Percentiles rank a stretch among this genome's conserved stretches.
phyloP scores from a whole-genome alignment of 1,140 invertebrate genomes.

The Hormaphis cornu region DNA sequence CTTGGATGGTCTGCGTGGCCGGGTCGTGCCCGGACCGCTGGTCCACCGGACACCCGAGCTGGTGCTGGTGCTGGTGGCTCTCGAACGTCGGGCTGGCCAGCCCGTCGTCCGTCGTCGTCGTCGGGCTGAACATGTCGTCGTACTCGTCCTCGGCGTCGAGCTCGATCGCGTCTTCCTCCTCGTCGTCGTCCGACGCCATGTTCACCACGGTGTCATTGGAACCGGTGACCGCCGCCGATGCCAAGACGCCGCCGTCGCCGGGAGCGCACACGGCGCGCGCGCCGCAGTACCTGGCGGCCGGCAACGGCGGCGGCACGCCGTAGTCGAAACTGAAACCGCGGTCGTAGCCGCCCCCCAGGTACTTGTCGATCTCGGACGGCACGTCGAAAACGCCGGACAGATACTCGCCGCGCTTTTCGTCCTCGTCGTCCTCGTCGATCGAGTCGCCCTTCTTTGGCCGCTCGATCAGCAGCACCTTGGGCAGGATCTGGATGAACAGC shows the following conservation, averaged over 20 bases:
- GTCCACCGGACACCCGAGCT: slow-evolving; percentile 53
- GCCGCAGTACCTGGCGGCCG: slow-evolving; percentile 7
- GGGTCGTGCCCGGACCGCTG: slow-evolving; percentile 62
- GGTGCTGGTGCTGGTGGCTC: slow-evolving; percentile 43
- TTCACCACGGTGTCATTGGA: slow-evolving; percentile 26
- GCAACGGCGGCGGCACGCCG: slow-evolving; percentile 52
- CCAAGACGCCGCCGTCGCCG: neutral
- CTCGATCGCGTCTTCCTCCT: slow-evolving; percentile 54
- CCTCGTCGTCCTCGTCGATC: slow-evolving; percentile 49
- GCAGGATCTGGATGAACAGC: slow-evolving; percentile 81
- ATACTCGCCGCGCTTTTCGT: slow-evolving; percentile 50
- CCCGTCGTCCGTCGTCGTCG: slow-evolving; percentile 41
- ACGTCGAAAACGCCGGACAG: slow-evolving; percentile 59
- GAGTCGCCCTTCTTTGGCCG: slow-evolving; percentile 64
- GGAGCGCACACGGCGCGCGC: neutral
- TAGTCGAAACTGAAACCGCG: slow-evolving; percentile 60
- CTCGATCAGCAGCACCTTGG: slow-evolving; percentile 73
- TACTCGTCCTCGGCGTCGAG: slow-evolving; percentile 39
- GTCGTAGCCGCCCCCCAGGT: slow-evolving; percentile 50
- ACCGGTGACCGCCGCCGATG: slow-evolving; percentile 37
- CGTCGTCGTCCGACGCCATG: slow-evolving; percentile 32
- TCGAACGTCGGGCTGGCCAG: slow-evolving; percentile 45
- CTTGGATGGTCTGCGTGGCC: slow-evolving; percentile 79
- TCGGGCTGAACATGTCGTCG: slow-evolving; percentile 63
- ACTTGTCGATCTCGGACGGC: slow-evolving; percentile 60